Conservation (phyloP, 2,888 invertebrate genomes). For the Magallana nippona region DNA sequence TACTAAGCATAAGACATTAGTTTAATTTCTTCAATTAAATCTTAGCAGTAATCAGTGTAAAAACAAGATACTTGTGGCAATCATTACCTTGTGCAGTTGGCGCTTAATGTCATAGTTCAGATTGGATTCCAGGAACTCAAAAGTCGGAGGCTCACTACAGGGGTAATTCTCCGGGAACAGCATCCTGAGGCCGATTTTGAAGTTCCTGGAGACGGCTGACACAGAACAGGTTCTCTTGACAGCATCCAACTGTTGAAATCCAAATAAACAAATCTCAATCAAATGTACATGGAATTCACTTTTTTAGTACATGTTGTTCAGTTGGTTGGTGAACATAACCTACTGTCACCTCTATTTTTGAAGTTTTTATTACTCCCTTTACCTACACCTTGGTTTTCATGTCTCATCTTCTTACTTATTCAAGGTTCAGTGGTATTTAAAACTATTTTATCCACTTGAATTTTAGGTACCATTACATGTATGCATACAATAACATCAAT, state of each 20-base stretch:
- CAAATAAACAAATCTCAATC: neutral
- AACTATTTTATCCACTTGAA: no score
- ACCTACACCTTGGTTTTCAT: no score
- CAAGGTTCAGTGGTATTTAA: no score
- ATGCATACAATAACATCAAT: no score
- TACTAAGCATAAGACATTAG: no score
- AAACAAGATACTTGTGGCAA: neutral
- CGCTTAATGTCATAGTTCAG: slow-evolving; percentile 85
- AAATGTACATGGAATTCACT: neutral
- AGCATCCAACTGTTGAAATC: slow-evolving; percentile 82
- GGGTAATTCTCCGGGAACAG: slow-evolving; percentile 89
- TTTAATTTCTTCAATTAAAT: neutral
- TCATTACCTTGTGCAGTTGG: slow-evolving; percentile 85
- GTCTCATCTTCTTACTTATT: no score
- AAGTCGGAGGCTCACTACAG: slow-evolving; percentile 84
- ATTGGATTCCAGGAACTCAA: slow-evolving; percentile 82
- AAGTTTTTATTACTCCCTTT: no score
- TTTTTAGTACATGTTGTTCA: no score
- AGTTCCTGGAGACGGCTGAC: slow-evolving; percentile 81
- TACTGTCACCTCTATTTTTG: no score
- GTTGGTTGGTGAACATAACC: no score
- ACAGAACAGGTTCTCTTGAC: slow-evolving; percentile 83
- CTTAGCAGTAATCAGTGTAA: neutral
- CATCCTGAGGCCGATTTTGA: slow-evolving; percentile 80
- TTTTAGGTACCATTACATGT: no score